A percentile compares a stretch with the other conserved stretches of the same genome.
Evolutionary conservation across 2,888 invertebrate species (phyloP).

Genomic region (Drosophila atripex): DNA sequence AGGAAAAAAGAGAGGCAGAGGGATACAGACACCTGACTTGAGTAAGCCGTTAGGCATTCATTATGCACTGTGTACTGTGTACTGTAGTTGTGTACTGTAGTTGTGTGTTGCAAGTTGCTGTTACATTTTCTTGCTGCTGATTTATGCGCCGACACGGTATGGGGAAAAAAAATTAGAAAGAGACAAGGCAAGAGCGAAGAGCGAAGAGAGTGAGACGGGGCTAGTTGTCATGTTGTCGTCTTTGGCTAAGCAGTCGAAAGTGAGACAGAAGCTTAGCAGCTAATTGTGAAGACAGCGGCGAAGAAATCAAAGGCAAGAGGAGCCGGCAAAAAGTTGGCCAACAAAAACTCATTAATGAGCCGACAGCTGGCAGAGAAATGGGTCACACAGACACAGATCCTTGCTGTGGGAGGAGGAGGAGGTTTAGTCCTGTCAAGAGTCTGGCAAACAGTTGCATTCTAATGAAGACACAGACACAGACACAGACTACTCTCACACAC

Average conservation of each 20-base stretch:
- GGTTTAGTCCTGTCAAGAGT: constrained; percentile 26
- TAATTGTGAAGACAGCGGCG: constrained; percentile 39
- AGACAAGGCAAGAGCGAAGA: constrained; percentile 3
- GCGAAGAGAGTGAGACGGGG: constrained; percentile 3
- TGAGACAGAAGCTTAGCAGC: constrained; percentile 41
- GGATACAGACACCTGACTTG: not conserved
- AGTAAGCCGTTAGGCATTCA: constrained; percentile 38
- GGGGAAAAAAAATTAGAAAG: constrained; percentile 26
- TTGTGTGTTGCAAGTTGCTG: constrained; percentile 17
- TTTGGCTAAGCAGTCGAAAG: constrained; percentile 21
- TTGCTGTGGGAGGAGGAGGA: constrained; percentile 13
- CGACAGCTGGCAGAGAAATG: constrained; percentile 46
- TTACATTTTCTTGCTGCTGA: constrained; percentile 27
- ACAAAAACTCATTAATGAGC: constrained; percentile 71
- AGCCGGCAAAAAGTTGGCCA: constrained; percentile 34
- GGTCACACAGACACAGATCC: constrained; percentile 20
- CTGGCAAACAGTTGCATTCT: constrained; percentile 65
- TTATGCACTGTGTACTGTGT: constrained; percentile 34
- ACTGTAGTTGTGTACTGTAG: not conserved
- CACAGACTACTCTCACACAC: no score
- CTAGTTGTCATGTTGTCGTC: constrained; percentile 42
- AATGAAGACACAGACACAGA: constrained; percentile 60
- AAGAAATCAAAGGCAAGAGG: constrained; percentile 31
- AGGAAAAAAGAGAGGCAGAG: not conserved
- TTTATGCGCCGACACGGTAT: constrained; percentile 46